Evolutionary conservation across 2,797 vertebrate genomes (phyloP).

Genomic region (Diplodus sargus): DNA sequence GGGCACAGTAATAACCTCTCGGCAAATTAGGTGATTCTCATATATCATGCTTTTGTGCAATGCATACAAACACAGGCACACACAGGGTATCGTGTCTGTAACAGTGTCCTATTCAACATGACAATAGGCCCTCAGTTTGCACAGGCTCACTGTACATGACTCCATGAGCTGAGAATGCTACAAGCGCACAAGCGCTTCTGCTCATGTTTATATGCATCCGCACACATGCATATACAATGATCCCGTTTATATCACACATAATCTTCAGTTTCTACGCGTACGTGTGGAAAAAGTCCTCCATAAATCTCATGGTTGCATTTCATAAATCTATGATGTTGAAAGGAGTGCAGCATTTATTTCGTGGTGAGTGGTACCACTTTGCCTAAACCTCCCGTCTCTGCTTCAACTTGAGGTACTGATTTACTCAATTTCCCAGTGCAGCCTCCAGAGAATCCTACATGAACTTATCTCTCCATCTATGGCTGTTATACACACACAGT

Average conservation of each 20-base stretch:
- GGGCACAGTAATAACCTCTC: constrained; percentile 34
- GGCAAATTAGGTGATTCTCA: constrained; percentile 39
- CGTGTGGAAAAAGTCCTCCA: background rate
- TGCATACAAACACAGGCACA: background rate
- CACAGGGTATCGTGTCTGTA: background rate
- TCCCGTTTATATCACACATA: constrained; percentile 3
- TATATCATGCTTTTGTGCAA: background rate
- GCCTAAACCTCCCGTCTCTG: constrained; percentile 23
- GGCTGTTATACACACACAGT: constrained; percentile 15
- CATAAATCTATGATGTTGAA: background rate
- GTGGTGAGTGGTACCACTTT: constrained; percentile 19
- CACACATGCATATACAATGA: constrained; percentile 6
- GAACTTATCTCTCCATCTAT: constrained; percentile 4
- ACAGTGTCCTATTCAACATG: constrained; percentile 35
- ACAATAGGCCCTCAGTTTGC: constrained; percentile 52
- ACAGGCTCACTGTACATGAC: constrained; percentile 28
- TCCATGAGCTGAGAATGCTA: constrained; percentile 31
- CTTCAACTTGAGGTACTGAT: constrained; percentile 8
- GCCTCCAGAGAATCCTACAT: constrained; percentile 18
- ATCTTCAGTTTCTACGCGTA: constrained; percentile 1
- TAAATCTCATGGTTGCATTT: background rate
- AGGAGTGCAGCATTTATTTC: constrained; percentile 26
- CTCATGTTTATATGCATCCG: constrained; percentile 53
- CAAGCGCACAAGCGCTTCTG: constrained; percentile 5
- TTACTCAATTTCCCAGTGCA: constrained; percentile 23